phyloP scores from a whole-genome alignment of 2,797 vertebrate genomes.

The Notamacropus eugenii region DNA sequence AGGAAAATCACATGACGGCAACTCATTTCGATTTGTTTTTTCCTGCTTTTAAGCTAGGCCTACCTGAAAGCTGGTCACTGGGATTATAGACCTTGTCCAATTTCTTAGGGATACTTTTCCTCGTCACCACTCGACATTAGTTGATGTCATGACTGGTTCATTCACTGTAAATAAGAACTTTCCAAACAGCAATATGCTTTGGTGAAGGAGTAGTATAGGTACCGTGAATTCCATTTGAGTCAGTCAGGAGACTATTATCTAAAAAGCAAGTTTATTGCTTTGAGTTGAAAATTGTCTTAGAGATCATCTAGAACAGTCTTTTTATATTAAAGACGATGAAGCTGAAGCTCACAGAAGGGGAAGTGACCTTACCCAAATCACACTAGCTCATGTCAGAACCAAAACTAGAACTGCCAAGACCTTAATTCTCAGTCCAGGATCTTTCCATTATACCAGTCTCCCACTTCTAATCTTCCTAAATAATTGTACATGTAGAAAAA shows the following conservation, averaged over 20 bases:
- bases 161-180: not conserved
- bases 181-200: not conserved
- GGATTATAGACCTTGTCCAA: not conserved
- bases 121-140: not conserved
- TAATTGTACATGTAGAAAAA: not conserved
- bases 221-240: not conserved
- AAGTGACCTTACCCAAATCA: not conserved
- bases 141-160: not conserved
- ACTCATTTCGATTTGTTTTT: constrained; percentile 5
- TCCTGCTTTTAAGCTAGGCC: not conserved
- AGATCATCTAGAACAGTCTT: not conserved
- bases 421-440: not conserved
- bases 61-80: not conserved
- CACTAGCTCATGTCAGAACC: not conserved
- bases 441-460: not conserved
- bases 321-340: not conserved
- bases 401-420: not conserved
- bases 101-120: constrained; percentile 43
- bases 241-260: not conserved
- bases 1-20: constrained; percentile 1
- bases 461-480: not conserved
- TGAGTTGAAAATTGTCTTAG: not conserved
- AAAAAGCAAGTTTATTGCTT: not conserved
- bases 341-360: not conserved
- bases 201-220: not conserved